Evolutionary conservation across 2,888 invertebrate species (phyloP), one percentile per base, ranked within the genome.

Genomic region (Xiphydria camelus): DNA sequence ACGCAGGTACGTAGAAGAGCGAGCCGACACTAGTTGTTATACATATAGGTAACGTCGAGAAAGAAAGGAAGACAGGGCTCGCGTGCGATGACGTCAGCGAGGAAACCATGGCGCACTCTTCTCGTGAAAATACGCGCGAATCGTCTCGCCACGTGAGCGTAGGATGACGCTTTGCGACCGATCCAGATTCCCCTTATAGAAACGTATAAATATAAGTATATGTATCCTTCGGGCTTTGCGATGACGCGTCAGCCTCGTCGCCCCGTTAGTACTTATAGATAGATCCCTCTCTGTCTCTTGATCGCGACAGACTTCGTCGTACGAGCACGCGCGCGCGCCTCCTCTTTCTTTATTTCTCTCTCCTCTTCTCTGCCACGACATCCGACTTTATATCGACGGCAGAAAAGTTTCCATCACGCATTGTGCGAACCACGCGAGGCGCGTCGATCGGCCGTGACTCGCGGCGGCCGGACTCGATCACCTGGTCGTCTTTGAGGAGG

Each of bases 321-420:
- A n/a, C n/a, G n/a, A n/a, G n/a, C n/a, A 29, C 29, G 29, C 29
- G 14, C 4, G 7, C 6, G 7, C 29, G 6, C 29, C 29, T 26
- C 29, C 26, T 29, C 2, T 29, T 14, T 29, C 2, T 10, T 6
- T 26, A 26, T 26, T 32, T 38, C 33, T 20, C 39, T 35, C 35
- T 41, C 42, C 19, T 23, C 35, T 33, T 32, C 41, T 38, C 39
- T 46, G 38, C 44, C 41, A 44, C 39, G 36, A 6, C 12, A 31
- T 4, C 4, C 12, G 19, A 31, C 10, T 20, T 29, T 22, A 20
- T 14, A 19, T 18, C 12, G 49, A 49, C 32, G 17, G 22, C 40
- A 35, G 32, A 61, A 64, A 64, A 64, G 44, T 66, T 66, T 64
- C 63, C 64, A 66, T 67, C 59, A 64, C 61, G 60, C 53, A 49